phyloP scores from a whole-genome alignment of 2,797 vertebrate species.

The Epinephelus malabaricus region DNA sequence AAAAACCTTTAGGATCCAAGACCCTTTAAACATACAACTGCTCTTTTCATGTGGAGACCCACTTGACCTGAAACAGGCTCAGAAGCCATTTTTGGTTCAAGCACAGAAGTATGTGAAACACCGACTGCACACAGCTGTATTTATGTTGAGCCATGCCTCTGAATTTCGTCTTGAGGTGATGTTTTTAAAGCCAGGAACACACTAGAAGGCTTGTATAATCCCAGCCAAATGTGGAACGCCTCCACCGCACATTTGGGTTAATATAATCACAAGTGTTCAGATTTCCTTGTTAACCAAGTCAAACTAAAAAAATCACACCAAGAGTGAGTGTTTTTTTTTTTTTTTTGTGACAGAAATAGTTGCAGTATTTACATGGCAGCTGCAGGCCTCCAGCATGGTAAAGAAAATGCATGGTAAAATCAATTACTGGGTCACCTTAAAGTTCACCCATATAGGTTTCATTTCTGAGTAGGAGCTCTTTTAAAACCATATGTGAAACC shows the following conservation, averaged over 20 bases:
- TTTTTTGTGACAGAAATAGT: slow-evolving; percentile 2
- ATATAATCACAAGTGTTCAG: not conserved
- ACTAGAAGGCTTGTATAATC: slow-evolving; percentile 11
- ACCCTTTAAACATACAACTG: slow-evolving; percentile 11
- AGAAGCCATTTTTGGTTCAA: slow-evolving; percentile 24
- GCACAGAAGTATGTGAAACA: slow-evolving; percentile 33
- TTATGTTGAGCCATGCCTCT: slow-evolving; percentile 48
- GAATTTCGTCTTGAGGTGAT: slow-evolving; percentile 62
- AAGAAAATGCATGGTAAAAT: not conserved
- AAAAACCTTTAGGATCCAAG: slow-evolving; percentile 15
- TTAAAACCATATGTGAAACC: slow-evolving; percentile 35
- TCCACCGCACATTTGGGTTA: not conserved
- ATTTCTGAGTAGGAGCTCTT: not conserved
- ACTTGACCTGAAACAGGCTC: not conserved
- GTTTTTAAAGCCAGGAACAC: slow-evolving; percentile 23
- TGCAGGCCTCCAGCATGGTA: not conserved
- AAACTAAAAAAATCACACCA: not conserved
- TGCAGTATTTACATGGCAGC: not conserved
- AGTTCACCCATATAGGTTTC: not conserved
- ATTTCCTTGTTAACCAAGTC: slow-evolving; percentile 3
- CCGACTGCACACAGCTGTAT: slow-evolving; percentile 55
- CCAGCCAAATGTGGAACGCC: not conserved
- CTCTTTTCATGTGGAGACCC: slow-evolving; percentile 27
- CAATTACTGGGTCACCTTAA: not conserved
- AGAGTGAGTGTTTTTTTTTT: too few relatives aligned